Evolutionary conservation across 2,113 vertebrate species (phyloP).

Genomic region (Glaucidium brasilianum): DNA sequence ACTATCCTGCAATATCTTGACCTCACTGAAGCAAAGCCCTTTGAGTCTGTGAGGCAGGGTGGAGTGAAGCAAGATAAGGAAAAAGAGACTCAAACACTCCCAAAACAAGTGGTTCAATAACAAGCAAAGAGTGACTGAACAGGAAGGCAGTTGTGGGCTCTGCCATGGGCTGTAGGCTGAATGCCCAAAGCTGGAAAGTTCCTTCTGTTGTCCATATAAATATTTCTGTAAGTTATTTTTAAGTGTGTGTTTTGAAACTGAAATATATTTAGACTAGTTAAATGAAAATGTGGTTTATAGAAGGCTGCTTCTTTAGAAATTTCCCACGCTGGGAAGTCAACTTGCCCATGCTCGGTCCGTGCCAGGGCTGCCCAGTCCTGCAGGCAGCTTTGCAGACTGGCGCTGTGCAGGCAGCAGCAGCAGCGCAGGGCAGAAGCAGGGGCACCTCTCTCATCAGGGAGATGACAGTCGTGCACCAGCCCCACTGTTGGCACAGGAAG

Average conservation of each 20-base stretch:
- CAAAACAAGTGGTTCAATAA: constrained; percentile 37
- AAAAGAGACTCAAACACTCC: constrained; percentile 33
- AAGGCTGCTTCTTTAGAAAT: constrained; percentile 36
- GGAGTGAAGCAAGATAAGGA: constrained; percentile 42
- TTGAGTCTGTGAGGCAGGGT: background rate
- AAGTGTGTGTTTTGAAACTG: constrained; percentile 55
- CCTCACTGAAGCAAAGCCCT: constrained; percentile 22
- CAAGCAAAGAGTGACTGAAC: background rate
- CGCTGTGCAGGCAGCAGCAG: fast-evolving
- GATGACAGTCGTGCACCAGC: background rate
- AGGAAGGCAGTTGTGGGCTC: constrained; percentile 18
- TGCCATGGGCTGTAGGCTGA: background rate
- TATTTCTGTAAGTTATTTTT: constrained; percentile 71
- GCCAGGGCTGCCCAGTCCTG: background rate
- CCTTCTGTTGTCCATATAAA: constrained; percentile 28
- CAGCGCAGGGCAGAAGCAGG: background rate
- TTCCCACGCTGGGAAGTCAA: constrained; percentile 56
- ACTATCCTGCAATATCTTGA: background rate
- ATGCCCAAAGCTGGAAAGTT: constrained; percentile 54
- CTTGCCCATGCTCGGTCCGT: background rate
- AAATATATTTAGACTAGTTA: constrained; percentile 66
- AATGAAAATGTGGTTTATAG: constrained; percentile 59
- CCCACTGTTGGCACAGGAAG: background rate
- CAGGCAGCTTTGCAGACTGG: background rate
- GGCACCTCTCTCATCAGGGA: background rate